A percentile compares a stretch with the other conserved stretches of the same genome.
Evolutionary conservation across 2,113 vertebrate species (phyloP).

Genomic region (Cyprinodon brontotheroides): DNA sequence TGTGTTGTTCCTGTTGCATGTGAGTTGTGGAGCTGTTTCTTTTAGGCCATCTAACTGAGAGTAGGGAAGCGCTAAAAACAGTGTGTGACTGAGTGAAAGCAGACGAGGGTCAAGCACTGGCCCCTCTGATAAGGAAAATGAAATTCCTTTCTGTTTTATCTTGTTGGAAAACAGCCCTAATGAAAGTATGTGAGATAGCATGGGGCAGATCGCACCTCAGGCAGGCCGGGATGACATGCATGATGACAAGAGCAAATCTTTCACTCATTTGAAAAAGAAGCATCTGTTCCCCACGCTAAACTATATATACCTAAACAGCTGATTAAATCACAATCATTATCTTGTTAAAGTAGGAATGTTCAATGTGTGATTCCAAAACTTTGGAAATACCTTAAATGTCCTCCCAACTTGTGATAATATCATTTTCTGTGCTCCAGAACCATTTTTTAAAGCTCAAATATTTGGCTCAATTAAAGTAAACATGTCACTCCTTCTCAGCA

Average conservation of each 20-base stretch:
- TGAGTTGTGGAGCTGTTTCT: constrained; percentile 2
- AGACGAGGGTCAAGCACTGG: constrained; percentile 35
- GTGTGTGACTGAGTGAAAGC: constrained; percentile 61
- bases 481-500: constrained; percentile 21
- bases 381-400: background rate
- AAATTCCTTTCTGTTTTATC: constrained; percentile 65
- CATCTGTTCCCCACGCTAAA: background rate
- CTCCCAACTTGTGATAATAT: background rate
- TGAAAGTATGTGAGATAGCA: constrained; percentile 49
- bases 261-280: background rate
- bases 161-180: constrained; percentile 54
- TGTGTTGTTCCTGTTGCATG: background rate
- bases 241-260: background rate
- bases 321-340: background rate
- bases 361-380: constrained; percentile 17
- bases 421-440: background rate
- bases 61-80: constrained; percentile 64
- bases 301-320: background rate
- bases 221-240: constrained; percentile 11
- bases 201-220: constrained; percentile 33
- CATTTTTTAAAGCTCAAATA: constrained; percentile 15
- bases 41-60: constrained; percentile 20
- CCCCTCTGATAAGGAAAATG: constrained; percentile 63
- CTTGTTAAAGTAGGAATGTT: background rate
- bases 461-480: background rate